Evolutionary conservation across 92 coral and sea anemone genomes (phyloP).

Genomic region (Porites rus): DNA sequence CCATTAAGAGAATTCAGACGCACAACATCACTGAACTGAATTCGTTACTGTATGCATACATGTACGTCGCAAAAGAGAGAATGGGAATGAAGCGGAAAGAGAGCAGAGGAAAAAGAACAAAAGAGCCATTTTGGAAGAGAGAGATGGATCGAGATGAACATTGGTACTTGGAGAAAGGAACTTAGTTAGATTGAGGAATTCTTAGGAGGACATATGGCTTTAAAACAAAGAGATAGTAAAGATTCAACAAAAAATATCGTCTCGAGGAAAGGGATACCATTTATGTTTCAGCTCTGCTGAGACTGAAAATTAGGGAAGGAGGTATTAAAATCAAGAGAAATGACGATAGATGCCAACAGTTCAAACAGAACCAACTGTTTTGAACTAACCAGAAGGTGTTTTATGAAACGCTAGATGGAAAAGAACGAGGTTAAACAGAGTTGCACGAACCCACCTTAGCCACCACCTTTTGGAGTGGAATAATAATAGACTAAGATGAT

Average conservation of each 20-base stretch:
- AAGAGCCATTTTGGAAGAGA: not conserved
- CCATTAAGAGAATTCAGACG: too few species aligned
- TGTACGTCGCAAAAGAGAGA: too few species aligned
- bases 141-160: too few species aligned
- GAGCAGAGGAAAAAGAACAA: constrained; percentile 23
- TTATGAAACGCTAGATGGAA: constrained; percentile 31
- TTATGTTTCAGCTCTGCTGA: constrained; percentile 29
- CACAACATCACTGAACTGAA: too few species aligned
- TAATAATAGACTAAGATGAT: constrained; percentile 15
- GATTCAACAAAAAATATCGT: not conserved
- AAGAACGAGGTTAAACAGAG: constrained; percentile 19
- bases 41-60: too few species aligned
- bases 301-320: constrained; percentile 27
- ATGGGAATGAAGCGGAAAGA: not conserved
- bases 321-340: constrained; percentile 32
- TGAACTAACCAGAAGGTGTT: constrained; percentile 20
- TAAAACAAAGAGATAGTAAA: not conserved
- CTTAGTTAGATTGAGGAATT: constrained; percentile 21
- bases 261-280: constrained; percentile 43
- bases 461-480: constrained; percentile 35
- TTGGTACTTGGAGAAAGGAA: too few species aligned
- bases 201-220: constrained; percentile 20
- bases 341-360: constrained; percentile 32
- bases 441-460: constrained; percentile 41
- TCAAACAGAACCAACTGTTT: constrained; percentile 32